phyloP scores from a whole-genome alignment of 1,140 invertebrate species.

The Drosophila pseudoobscura region DNA sequence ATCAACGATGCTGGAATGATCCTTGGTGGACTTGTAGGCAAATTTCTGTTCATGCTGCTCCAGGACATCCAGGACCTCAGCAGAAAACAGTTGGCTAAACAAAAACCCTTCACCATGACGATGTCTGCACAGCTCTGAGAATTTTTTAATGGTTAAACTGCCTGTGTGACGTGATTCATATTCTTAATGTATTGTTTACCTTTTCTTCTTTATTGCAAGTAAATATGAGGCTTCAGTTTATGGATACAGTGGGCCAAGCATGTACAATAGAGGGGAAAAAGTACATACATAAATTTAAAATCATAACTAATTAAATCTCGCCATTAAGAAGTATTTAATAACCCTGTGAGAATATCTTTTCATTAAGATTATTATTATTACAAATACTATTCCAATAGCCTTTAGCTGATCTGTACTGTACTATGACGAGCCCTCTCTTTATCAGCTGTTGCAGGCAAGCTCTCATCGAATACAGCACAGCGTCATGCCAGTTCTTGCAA shows the following conservation, averaged over 20 bases:
- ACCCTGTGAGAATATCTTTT: no score
- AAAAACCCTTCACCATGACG: no score
- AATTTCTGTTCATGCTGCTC: slow-evolving; percentile 83
- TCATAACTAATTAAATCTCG: neutral
- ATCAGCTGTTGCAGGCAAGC: neutral
- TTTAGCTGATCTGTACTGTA: slow-evolving; percentile 3
- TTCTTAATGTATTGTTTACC: neutral
- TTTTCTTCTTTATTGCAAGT: slow-evolving; percentile 4
- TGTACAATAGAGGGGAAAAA: no score
- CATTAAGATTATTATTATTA: no score
- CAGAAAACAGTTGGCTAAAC: neutral
- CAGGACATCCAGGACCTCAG: slow-evolving; percentile 85
- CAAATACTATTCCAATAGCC: no score
- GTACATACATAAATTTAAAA: no score
- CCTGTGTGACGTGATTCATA: neutral
- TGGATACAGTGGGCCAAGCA: neutral
- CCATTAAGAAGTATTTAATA: neutral
- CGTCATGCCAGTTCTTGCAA: slow-evolving; percentile 2
- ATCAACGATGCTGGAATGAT: slow-evolving; percentile 85
- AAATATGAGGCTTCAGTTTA: slow-evolving; percentile 8
- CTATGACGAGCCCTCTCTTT: slow-evolving; percentile 14
- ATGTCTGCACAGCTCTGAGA: no score
- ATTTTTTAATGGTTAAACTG: no score
- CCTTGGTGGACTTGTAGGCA: slow-evolving; percentile 85
- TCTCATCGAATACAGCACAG: neutral